Percentiles rank a stretch among this genome's conserved stretches.
phyloP scores from a whole-genome alignment of 2,888 invertebrate genomes.

The Muschampia plurimacula region DNA sequence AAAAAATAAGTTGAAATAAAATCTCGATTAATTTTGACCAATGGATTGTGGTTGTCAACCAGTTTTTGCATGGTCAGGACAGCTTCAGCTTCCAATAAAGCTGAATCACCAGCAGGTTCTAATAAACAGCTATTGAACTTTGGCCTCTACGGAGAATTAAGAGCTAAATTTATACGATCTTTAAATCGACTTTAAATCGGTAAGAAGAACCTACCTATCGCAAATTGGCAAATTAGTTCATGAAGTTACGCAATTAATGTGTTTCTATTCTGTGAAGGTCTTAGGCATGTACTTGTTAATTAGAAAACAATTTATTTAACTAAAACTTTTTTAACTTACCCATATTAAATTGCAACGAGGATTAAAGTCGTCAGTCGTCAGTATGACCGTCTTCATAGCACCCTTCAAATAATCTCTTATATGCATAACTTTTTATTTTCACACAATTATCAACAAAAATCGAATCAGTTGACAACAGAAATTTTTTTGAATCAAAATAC shows the following conservation, averaged over 20 bases:
- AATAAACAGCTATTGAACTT: slow-evolving; percentile 30
- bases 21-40: slow-evolving; percentile 41
- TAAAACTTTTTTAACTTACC: background rate
- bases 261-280: background rate
- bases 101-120: slow-evolving; percentile 26
- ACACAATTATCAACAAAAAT: too few species aligned
- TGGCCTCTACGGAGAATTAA: slow-evolving; percentile 20
- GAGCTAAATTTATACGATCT: slow-evolving; percentile 18
- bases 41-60: slow-evolving; percentile 31
- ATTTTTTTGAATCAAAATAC: too few species aligned
- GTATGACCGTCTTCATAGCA: too few species aligned
- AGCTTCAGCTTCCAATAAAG: slow-evolving; percentile 5
- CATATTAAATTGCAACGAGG: background rate
- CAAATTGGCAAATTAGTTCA: slow-evolving; percentile 24
- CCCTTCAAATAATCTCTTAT: too few species aligned
- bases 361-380: background rate
- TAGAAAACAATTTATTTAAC: background rate
- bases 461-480: too few species aligned
- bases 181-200: slow-evolving; percentile 23
- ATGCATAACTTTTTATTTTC: too few species aligned
- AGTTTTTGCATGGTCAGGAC: slow-evolving; percentile 15
- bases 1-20: slow-evolving; percentile 45
- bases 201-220: slow-evolving; percentile 2
- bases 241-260: slow-evolving; percentile 3
- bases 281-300: background rate